Evolutionary conservation across 1,140 invertebrate species (phyloP).

Genomic region (Octopus sinensis): DNA sequence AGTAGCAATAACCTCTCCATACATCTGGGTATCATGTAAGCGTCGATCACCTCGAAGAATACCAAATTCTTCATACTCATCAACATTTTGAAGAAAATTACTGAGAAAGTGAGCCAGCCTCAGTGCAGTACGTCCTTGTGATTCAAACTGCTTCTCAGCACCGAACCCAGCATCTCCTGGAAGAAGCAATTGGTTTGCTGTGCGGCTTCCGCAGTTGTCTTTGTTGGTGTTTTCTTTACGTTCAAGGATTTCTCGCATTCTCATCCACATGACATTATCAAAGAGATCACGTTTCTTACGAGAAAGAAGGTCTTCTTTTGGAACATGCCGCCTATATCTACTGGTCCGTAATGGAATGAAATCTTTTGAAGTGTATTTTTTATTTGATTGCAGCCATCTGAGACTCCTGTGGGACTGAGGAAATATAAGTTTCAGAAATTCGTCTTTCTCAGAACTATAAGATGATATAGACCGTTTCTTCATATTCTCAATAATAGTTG

Average conservation of each 20-base stretch:
- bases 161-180: slow-evolving; percentile 71
- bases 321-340: neutral
- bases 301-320: slow-evolving; percentile 13
- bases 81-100: slow-evolving; percentile 87
- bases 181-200: slow-evolving; percentile 43
- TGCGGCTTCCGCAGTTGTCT: slow-evolving; percentile 36
- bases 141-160: slow-evolving; percentile 61
- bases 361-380: too few species aligned
- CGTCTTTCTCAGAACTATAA: slow-evolving; percentile 22
- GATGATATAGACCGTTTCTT: slow-evolving; percentile 7
- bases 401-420: neutral
- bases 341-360: too few species aligned
- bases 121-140: slow-evolving; percentile 82
- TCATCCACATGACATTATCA: slow-evolving; percentile 33
- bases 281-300: slow-evolving; percentile 41
- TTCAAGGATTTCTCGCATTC: slow-evolving; percentile 43
- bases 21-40: slow-evolving; percentile 53
- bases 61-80: slow-evolving; percentile 89
- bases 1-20: slow-evolving; percentile 74
- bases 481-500: slow-evolving; percentile 36
- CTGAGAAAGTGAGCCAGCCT: slow-evolving; percentile 92
- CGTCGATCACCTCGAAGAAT: slow-evolving; percentile 62
- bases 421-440: slow-evolving; percentile 25
- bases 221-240: slow-evolving; percentile 39
- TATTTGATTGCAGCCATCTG: neutral